Conservation (phyloP, 2,888 invertebrate genomes). For the Nomada flava region DNA sequence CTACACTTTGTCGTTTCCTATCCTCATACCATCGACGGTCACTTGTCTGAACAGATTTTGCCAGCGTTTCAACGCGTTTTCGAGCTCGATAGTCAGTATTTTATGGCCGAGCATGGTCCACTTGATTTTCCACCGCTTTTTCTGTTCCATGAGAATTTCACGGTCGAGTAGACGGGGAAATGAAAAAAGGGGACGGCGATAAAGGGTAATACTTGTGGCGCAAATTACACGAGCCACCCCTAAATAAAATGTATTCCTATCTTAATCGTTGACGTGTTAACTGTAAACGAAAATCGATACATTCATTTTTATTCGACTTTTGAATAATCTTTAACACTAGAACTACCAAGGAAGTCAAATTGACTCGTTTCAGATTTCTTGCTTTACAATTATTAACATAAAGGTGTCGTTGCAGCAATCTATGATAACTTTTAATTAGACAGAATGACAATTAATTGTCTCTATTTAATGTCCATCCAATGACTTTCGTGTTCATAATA, state of each 20-base stretch:
- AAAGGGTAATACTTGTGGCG: background rate
- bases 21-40: background rate
- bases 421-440: no score
- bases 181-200: background rate
- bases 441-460: no score
- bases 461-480: no score
- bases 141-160: constrained; percentile 32
- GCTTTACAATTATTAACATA: no score
- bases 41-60: constrained; percentile 32
- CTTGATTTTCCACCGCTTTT: background rate
- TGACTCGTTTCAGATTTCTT: no score
- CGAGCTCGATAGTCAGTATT: constrained; percentile 13
- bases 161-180: constrained; percentile 21
- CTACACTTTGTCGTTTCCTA: background rate
- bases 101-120: constrained; percentile 35
- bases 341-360: no score
- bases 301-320: no score
- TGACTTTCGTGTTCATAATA: no score
- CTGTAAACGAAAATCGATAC: background rate
- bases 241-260: constrained; percentile 7
- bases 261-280: background rate
- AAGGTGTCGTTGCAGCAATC: no score
- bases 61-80: constrained; percentile 1
- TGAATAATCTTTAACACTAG: no score
- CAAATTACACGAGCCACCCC: constrained; percentile 1